These are phyloP conservation scores for Psilopogon haemacephalus DNA, from an alignment of 2,113 vertebrate genomes.

Conservation along the genomic window DNA sequence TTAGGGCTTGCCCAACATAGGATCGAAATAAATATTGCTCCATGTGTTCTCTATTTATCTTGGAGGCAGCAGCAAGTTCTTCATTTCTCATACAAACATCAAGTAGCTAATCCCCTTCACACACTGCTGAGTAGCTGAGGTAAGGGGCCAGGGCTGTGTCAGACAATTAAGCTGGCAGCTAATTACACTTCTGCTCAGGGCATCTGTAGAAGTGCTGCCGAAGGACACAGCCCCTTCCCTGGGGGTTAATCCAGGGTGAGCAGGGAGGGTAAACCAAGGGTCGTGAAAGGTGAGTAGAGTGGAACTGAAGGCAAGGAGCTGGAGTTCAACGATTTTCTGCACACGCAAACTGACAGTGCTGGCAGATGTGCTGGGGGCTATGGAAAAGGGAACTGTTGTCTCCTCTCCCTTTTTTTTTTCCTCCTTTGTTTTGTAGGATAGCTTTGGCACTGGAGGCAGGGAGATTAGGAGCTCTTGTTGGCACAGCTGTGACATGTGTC, in stretches of 20 bases:
- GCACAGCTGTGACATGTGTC: not conserved
- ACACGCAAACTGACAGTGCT: not conserved
- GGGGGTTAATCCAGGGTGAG: not conserved
- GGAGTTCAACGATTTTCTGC: not conserved
- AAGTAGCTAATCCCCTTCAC: not conserved
- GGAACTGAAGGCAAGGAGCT: not conserved
- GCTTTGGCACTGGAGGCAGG: not conserved
- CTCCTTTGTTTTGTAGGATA: fast-evolving
- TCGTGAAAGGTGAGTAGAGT: not conserved
- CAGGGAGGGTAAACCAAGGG: not conserved
- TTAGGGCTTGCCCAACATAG: not conserved
- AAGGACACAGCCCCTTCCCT: not conserved
- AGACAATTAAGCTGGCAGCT: not conserved
- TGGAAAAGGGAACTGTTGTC: not conserved
- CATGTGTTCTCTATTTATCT: not conserved
- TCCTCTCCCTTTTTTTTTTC: too few relatives aligned
- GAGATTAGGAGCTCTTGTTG: not conserved
- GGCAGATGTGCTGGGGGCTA: not conserved
- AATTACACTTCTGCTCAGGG: not conserved
- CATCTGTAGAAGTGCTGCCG: too few relatives aligned
- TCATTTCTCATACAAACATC: not conserved
- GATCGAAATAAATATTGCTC: not conserved
- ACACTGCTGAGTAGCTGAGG: not conserved
- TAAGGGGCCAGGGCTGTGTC: not conserved
- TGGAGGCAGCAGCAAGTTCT: not conserved